Evolutionary conservation across 2,888 invertebrate genomes (phyloP), one percentile per base, ranked within the genome.

Genomic region (Lottia scabra): DNA sequence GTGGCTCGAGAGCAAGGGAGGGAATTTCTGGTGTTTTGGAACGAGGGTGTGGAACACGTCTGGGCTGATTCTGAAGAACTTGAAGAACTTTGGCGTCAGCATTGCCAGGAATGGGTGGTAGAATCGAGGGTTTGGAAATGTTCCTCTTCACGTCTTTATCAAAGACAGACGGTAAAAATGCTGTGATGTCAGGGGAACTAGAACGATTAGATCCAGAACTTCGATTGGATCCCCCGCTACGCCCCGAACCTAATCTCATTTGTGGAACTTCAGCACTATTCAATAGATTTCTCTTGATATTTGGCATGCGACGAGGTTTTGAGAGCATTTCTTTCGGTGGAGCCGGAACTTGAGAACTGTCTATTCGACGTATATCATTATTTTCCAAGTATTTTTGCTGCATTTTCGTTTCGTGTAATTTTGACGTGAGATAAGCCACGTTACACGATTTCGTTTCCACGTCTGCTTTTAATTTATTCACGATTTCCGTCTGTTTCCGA

Each of bases 361-460:
- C 56, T 44, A 70, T 65, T 63, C 74, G 65, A 67, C 67, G 62
- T 43, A 66, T 46, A 13, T 64, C 63, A 26, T 27, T n/a, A 19
- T 46, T 48, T 19, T 56, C 64, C 8, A 68, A 70, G 19, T 46
- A 62, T 67, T 70, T 77, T 19, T 65, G 63, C 65, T 73, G 73
- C 26, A 75, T 70, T 72, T 85, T 86, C 16, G 81, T 73, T 74
- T 83, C 83, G 70, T 84, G 82, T 16, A 86, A 76, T 78, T 87
- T 85, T 63, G 84, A 83, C 26, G 85, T 86, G 38, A 85, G 80
- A 69, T 84, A 84, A 5, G 86, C 87, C 67, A 85, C 83, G 70
- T 81, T 85, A 71, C 84, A 83, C 30, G 84, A 81, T 70, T 87
- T 86, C n/a, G 82, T 79, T 48, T 87, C 86, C 38, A 86, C 75